Percentiles rank a stretch among this genome's conserved stretches.
phyloP scores from a whole-genome alignment of 2,797 vertebrate species.

The Gambusia yucatana region DNA sequence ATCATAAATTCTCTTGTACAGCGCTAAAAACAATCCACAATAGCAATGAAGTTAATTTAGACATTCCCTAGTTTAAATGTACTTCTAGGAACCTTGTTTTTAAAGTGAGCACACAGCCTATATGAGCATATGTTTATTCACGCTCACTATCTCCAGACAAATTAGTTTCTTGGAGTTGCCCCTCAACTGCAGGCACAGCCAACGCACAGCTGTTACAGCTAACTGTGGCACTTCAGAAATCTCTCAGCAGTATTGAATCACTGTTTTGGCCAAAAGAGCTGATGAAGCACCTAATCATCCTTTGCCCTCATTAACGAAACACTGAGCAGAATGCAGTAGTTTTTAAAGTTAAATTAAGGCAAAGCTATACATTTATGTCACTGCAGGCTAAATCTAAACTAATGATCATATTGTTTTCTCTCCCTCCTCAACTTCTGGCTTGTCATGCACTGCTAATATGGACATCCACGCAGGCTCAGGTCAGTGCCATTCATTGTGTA shows the following conservation, averaged over 20 bases:
- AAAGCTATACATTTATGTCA: slow-evolving; percentile 63
- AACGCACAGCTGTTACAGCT: slow-evolving; percentile 65
- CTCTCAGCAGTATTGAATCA: slow-evolving; percentile 55
- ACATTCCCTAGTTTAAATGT: background rate
- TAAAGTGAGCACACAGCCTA: slow-evolving; percentile 34
- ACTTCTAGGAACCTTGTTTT: slow-evolving; percentile 39
- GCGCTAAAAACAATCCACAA: background rate
- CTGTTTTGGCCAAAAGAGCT: slow-evolving; percentile 55
- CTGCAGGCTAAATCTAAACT: slow-evolving; percentile 79
- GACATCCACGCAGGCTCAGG: slow-evolving; percentile 99
- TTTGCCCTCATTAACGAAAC: slow-evolving; percentile 54
- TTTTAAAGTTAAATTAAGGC: slow-evolving; percentile 36
- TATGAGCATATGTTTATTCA: slow-evolving; percentile 58
- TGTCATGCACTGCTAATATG: slow-evolving; percentile 93
- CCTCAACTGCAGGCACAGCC: slow-evolving; percentile 57
- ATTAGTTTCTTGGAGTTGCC: slow-evolving; percentile 59
- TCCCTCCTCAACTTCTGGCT: slow-evolving; percentile 85
- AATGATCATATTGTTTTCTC: slow-evolving; percentile 88
- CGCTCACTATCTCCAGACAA: slow-evolving; percentile 59
- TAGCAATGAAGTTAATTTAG: background rate
- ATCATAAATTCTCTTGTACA: background rate
- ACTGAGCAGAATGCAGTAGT: slow-evolving; percentile 39
- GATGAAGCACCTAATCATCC: slow-evolving; percentile 64
- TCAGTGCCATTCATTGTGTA: slow-evolving; percentile 92
- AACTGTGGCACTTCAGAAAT: slow-evolving; percentile 55